A percentile compares a stretch with the other conserved stretches of the same genome.
Conservation (phyloP, 2,888 invertebrate genomes). For the Agonopterix subpropinquella region DNA sequence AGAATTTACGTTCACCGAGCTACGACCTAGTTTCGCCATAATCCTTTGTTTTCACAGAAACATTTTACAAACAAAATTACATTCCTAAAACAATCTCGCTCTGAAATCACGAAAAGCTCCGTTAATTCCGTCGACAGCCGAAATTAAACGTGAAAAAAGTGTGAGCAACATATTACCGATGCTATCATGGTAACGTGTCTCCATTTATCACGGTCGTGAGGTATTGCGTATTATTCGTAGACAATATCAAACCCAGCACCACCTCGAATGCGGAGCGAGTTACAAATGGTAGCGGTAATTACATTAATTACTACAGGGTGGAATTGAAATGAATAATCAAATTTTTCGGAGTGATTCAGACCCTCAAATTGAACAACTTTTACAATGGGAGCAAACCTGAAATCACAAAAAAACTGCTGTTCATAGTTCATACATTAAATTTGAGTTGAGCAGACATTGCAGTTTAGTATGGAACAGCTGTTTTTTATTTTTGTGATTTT, state of each 20-base stretch:
- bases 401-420: too few species aligned
- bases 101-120: background rate
- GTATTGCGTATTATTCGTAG: constrained; percentile 45
- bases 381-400: too few species aligned
- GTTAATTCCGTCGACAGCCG: constrained; percentile 4
- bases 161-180: constrained; percentile 31
- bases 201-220: constrained; percentile 45
- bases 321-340: too few species aligned
- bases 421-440: too few species aligned
- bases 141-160: constrained; percentile 25
- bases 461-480: too few species aligned
- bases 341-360: too few species aligned
- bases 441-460: too few species aligned
- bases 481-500: too few species aligned
- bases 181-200: constrained; percentile 41
- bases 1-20: too few species aligned
- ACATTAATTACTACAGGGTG: too few species aligned
- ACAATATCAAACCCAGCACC: constrained; percentile 26
- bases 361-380: too few species aligned
- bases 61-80: background rate
- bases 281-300: background rate
- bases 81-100: background rate
- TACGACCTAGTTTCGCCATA: too few species aligned
- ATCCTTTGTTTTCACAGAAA: background rate
- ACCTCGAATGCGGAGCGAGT: background rate